Evolutionary conservation across 2,888 invertebrate species (phyloP).

Genomic region (Arctia plantaginis): DNA sequence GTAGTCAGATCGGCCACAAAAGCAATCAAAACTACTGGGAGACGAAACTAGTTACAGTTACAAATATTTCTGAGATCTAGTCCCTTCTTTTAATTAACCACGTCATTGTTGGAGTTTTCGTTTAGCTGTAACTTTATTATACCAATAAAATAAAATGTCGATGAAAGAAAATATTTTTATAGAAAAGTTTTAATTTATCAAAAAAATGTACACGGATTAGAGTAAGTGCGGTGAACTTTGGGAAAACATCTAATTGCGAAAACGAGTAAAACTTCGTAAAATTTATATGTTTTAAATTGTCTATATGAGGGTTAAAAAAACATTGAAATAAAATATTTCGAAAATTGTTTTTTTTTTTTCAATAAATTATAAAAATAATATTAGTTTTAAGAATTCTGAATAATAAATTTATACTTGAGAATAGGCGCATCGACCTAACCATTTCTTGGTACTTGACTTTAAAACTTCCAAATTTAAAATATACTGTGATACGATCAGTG

Average conservation of each 20-base stretch:
- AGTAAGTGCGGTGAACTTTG: no score
- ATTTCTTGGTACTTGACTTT: neutral
- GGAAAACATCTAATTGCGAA: neutral
- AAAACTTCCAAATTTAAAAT: neutral
- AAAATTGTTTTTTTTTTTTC: neutral
- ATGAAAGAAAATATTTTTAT: no score
- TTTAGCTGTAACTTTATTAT: no score
- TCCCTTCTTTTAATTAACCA: no score
- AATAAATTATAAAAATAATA: neutral
- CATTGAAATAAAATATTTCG: neutral
- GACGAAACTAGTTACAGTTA: no score
- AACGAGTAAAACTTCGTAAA: neutral
- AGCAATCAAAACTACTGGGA: no score
- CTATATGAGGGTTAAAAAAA: neutral
- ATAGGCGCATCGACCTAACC: neutral
- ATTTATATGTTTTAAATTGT: no score
- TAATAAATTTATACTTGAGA: neutral
- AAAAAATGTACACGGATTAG: neutral
- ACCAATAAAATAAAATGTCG: no score
- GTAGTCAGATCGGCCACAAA: no score
- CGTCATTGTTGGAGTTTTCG: no score
- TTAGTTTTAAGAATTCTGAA: neutral
- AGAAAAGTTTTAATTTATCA: no score
- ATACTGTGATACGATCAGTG: neutral
- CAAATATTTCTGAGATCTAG: no score